Base-by-base conservation (phyloP, 2,113 vertebrate species). In the Aspidoscelis tigris region DNA sequence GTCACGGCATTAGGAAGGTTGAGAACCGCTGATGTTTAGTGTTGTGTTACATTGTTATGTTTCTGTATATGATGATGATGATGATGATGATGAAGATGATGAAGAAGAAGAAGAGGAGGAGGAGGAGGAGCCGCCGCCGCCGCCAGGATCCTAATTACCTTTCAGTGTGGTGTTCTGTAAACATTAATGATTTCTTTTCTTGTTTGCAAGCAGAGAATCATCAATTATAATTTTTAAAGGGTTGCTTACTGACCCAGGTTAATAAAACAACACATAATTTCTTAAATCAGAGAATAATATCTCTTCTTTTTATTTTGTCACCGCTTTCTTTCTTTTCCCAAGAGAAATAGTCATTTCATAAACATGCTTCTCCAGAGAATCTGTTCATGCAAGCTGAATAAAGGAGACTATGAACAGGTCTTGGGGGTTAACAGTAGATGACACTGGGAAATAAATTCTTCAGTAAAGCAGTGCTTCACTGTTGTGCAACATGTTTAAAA, bases 231-330 rank as follows among this genome's bases (percentile, higher is more conserved):
- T 85, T 58, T 58, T 21, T 78, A 83, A 82, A 71, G 87, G 85
- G 44, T 90, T 55, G 21, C 70, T 90, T 72, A 84, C 39, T 78
- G 68, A 79, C 78, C 84, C 89, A 85, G 81, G 85, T 76, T 86
- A 65, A 90, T 80, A 92, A 81, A 81, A 76, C 73, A 92, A 58
- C 81, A 73, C 80, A 89, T 88, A 64, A 80, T 90, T 80, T 78
- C 44, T 76, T 89, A 76, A 68, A 85, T 87, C 69, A 90, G 72
- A 86, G 86, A 90, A 26, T 72, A 33, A 61, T 6, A 75, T 0
- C 33, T 39, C 53, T 66, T 76, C 53, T 66, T 76, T 75, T 1
- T 1, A 78, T 88, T 64, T 86, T 91, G 86, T 87, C 61, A 39
- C 87, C n/a, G 79, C 12, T 76, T 89, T 79, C 75, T 33, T 80